Evolutionary conservation across 2,113 vertebrate genomes (phyloP).

Genomic region (Colinus virginianus): DNA sequence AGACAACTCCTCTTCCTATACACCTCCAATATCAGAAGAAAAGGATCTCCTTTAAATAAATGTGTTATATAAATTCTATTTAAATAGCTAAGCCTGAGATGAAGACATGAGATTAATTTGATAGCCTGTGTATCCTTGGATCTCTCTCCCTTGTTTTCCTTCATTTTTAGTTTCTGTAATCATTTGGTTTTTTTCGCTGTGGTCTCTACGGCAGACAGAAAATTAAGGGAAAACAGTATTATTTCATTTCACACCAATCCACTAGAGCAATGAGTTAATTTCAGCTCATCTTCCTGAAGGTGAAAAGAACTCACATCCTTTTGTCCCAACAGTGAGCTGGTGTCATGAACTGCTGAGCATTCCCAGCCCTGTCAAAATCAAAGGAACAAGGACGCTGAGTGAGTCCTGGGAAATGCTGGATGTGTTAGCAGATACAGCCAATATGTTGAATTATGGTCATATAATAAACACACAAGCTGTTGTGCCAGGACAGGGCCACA

Average conservation of each 20-base stretch:
- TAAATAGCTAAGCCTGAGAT: neutral
- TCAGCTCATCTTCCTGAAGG: slow-evolving; percentile 46
- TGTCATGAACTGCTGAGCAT: neutral
- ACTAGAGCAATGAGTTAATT: slow-evolving; percentile 57
- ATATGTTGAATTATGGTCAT: slow-evolving; percentile 19
- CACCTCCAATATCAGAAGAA: slow-evolving; percentile 25
- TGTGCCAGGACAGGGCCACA: neutral
- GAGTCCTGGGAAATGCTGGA: slow-evolving; percentile 21
- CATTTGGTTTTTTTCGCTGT: neutral
- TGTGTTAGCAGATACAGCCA: neutral
- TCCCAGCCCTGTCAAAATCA: slow-evolving; percentile 63
- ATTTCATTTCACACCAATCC: slow-evolving; percentile 46
- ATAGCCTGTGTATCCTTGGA: neutral
- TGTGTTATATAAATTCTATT: slow-evolving; percentile 31
- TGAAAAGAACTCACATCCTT: slow-evolving; percentile 43
- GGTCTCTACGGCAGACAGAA: slow-evolving; percentile 19
- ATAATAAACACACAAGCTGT: slow-evolving; percentile 31
- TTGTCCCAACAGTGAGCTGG: slow-evolving; percentile 27
- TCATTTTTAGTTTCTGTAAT: neutral
- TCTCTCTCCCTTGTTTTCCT: neutral
- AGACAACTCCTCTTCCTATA: slow-evolving; percentile 27
- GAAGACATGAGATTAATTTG: slow-evolving; percentile 20
- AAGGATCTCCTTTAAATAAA: slow-evolving; percentile 27
- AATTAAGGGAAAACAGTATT: neutral
- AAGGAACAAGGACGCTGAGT: neutral